phyloP scores from a whole-genome alignment of 2,797 vertebrate genomes.

The Myotis findleyi region DNA sequence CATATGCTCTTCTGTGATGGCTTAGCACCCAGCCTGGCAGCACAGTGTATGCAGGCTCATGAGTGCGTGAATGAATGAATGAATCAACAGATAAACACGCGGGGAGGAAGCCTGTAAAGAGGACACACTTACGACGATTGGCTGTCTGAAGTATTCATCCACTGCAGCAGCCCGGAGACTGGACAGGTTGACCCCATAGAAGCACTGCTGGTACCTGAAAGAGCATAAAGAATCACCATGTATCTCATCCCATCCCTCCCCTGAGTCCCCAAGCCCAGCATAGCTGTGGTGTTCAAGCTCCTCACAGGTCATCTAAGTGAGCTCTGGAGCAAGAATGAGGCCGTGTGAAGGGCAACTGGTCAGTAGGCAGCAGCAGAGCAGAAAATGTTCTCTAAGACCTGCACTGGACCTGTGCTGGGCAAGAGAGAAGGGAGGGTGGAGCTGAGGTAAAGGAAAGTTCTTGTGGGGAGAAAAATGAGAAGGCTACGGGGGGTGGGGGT shows the following conservation, averaged over 20 bases:
- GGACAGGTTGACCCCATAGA: slow-evolving; percentile 89
- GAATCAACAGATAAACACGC: background rate
- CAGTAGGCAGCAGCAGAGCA: background rate
- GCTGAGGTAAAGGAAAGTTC: background rate
- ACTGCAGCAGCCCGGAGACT: slow-evolving; percentile 86
- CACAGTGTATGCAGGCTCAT: background rate
- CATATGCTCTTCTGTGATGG: background rate
- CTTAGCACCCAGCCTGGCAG: background rate
- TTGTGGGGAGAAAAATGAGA: background rate
- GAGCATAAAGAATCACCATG: background rate
- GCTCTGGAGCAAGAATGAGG: background rate
- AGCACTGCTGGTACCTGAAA: slow-evolving; percentile 90
- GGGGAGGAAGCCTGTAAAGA: background rate
- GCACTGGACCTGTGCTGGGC: background rate
- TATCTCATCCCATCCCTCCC: background rate
- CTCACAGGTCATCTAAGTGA: background rate
- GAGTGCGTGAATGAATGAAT: background rate
- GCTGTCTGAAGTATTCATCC: slow-evolving; percentile 90
- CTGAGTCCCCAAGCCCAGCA: background rate
- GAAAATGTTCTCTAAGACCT: background rate
- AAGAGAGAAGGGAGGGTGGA: background rate
- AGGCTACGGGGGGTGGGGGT: background rate
- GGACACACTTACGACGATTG: slow-evolving; percentile 86
- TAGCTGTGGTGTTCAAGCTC: background rate
- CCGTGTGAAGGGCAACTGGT: background rate